Evolutionary conservation across 2,797 vertebrate genomes (phyloP), one percentile per base, ranked within the genome.

Genomic region (Enteromius argenteus): DNA sequence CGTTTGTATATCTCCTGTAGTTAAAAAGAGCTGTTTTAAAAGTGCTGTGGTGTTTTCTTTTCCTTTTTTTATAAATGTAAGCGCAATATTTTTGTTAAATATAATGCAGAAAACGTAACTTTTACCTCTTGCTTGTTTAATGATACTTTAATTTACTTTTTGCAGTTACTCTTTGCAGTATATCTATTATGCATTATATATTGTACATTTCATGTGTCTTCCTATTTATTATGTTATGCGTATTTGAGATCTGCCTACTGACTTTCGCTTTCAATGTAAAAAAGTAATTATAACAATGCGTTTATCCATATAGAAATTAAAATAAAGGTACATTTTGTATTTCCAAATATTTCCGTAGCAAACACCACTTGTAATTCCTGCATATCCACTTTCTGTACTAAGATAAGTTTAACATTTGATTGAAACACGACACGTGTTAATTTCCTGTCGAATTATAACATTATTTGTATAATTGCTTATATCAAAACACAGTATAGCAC

Each of bases 1-100:
- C 49, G 73, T 76, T 69, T 81, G 49, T 56, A 10, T 30, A 66
- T 37, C 46, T 32, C 73, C 53, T 30, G 73, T 32, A 15, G 23
- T 32, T 13, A 1, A 2, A 39, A 30, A 30, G 14, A 69, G 42
- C 3, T 15, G 23, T 44, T 71, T 44, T 71, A 17, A 5, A 51
- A 13, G 30, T 53, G 51, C 72, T n/a, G 30, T 53, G 6, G 72
- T 13, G 30, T 53, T 74, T n/a, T n/a, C n/a, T n/a, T n/a, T n/a
- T n/a, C n/a, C n/a, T n/a, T n/a, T n/a, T 53, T 74, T 3, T 53
- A 35, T 21, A 73, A 21, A 53, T 15, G 10, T 53, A n/a, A 35
- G 21, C 3, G 21, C 30, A 37, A 37, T 51, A 30, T 72, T 71
- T 27, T 17, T 46, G n/a, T 27, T 46, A 71, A 44, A 44, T 44